A percentile compares a stretch with the other conserved stretches of the same genome.
phyloP scores from a whole-genome alignment of 2,797 vertebrate species.

The Pelochelys cantorii region DNA sequence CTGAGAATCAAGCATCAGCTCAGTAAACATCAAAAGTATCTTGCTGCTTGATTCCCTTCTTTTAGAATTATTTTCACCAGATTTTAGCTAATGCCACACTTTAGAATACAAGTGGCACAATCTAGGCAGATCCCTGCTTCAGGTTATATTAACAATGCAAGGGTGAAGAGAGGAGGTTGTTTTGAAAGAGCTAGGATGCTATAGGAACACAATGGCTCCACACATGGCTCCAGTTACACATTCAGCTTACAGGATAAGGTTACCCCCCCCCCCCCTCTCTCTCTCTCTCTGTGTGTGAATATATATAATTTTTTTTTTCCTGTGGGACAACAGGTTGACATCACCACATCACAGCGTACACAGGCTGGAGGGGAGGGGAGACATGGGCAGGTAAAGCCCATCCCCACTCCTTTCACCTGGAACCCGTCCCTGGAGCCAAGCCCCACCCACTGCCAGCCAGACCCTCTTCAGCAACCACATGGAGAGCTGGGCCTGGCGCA shows the following conservation, averaged over 20 bases:
- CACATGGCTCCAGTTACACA: fast-evolving
- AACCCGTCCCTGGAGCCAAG: too few species aligned
- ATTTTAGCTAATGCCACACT: neutral
- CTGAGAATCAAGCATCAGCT: neutral
- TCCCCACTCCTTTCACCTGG: too few species aligned
- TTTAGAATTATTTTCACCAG: neutral
- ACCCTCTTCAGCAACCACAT: too few species aligned
- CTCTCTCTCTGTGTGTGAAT: too few species aligned
- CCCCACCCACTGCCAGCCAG: too few species aligned
- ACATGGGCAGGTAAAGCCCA: too few species aligned
- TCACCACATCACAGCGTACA: too few species aligned
- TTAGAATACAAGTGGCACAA: neutral
- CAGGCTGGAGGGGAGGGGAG: too few species aligned
- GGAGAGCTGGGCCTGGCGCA: too few species aligned
- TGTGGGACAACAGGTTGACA: too few species aligned
- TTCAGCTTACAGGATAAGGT: neutral
- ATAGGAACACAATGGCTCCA: neutral
- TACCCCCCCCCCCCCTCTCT: fast-evolving
- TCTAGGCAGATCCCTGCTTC: neutral
- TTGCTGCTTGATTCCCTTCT: neutral
- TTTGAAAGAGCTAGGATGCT: neutral
- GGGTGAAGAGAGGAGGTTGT: neutral
- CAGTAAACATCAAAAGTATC: neutral
- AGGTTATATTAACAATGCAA: neutral
- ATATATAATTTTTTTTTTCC: too few species aligned